Evolutionary conservation across 1,140 invertebrate species (phyloP).

Genomic region (Drosophila lini): DNA sequence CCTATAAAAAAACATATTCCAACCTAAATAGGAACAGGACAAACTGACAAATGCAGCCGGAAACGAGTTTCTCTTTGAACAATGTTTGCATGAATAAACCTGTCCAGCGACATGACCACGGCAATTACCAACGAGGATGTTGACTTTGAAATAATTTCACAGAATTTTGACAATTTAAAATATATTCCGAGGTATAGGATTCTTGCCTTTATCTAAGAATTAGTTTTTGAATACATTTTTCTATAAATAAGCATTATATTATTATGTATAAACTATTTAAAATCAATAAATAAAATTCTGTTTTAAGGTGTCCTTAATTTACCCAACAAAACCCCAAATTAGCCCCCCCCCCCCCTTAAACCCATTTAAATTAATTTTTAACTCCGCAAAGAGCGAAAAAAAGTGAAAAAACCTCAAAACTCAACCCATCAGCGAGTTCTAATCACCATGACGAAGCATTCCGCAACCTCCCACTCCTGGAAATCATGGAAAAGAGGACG

Average conservation of each 20-base stretch:
- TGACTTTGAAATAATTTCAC: constrained; percentile 2
- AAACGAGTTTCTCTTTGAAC: constrained; percentile 72
- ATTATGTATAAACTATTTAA: not conserved
- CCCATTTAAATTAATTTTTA: constrained; percentile 57
- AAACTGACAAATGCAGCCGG: constrained; percentile 72
- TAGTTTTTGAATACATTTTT: not conserved
- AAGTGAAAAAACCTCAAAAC: not conserved
- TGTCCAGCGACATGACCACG: constrained; percentile 35
- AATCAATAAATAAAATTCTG: too few relatives aligned
- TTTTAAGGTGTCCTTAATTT: too few relatives aligned
- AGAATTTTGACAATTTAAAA: constrained; percentile 1
- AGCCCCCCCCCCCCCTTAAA: not conserved
- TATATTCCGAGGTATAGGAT: not conserved
- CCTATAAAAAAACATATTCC: not conserved
- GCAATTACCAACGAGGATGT: constrained; percentile 29
- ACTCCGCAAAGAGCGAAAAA: not conserved
- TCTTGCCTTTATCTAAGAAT: not conserved
- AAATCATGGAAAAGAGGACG: constrained; percentile 1
- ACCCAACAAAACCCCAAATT: too few relatives aligned
- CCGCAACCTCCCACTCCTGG: not conserved
- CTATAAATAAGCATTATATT: not conserved
- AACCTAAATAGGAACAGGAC: constrained; percentile 32
- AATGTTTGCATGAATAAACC: constrained; percentile 76
- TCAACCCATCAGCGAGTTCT: not conserved
- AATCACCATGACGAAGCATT: constrained; percentile 70